Conservation (phyloP, 2,113 vertebrate genomes). For the Urocolius indicus region DNA sequence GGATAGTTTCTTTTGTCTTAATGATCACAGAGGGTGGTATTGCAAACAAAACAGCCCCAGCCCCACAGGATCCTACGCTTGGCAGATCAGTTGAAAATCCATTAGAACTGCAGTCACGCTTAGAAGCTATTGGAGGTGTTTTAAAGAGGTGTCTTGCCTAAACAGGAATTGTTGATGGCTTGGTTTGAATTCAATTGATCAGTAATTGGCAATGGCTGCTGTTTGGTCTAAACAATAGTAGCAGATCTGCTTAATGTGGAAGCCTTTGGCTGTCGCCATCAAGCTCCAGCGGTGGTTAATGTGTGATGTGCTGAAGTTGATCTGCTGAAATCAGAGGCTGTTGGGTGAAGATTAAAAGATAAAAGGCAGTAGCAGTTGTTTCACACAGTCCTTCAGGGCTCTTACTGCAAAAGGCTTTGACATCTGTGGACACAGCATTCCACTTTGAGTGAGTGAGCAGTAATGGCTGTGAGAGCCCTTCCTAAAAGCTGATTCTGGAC, state of each 20-base stretch:
- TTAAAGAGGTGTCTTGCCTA: not conserved
- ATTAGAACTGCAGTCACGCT: not conserved
- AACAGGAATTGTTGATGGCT: not conserved
- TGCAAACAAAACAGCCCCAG: not conserved
- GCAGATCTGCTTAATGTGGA: not conserved
- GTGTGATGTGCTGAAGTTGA: not conserved
- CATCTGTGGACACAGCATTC: fast-evolving
- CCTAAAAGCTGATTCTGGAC: not conserved
- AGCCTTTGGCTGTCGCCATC: not conserved
- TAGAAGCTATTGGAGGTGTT: not conserved
- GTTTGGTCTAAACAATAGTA: not conserved
- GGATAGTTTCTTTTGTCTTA: not conserved
- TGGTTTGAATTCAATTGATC: not conserved
- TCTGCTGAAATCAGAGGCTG: not conserved
- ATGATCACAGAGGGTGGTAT: not conserved
- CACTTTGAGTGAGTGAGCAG: fast-evolving
- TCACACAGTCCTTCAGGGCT: not conserved
- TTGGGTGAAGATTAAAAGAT: not conserved
- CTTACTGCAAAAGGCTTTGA: not conserved
- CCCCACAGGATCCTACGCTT: not conserved
- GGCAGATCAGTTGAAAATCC: not conserved
- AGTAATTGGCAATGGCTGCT: not conserved
- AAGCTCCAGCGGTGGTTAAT: not conserved
- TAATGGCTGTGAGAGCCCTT: not conserved
- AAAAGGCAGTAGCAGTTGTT: not conserved